Evolutionary conservation across 2,797 vertebrate species (phyloP).

Genomic region (Clarias pachynema): DNA sequence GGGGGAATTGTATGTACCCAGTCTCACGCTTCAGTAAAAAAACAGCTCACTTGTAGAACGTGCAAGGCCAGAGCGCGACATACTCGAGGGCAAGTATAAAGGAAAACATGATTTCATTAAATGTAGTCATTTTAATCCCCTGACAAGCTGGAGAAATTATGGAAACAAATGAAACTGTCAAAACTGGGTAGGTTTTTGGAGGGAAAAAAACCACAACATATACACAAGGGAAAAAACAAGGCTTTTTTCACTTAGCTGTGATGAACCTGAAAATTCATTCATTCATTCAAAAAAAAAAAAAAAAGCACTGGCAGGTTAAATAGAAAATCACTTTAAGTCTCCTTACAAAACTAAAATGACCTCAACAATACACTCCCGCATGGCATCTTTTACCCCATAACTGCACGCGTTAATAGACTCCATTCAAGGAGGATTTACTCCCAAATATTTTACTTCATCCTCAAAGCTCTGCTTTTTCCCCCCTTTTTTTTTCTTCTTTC

Average conservation of each 20-base stretch:
- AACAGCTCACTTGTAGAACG: conserved; percentile 55
- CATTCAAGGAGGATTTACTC: conserved; percentile 16
- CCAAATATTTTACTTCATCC: conserved; percentile 11
- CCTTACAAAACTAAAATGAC: neutral
- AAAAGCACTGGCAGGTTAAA: neutral
- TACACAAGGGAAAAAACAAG: neutral
- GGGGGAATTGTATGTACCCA: conserved; percentile 38
- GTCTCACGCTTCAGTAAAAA: conserved; percentile 56
- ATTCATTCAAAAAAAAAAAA: too few species aligned
- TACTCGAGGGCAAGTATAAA: conserved; percentile 52
- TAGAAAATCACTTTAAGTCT: neutral
- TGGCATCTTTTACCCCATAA: neutral
- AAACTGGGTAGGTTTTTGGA: neutral
- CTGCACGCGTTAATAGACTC: neutral
- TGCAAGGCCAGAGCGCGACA: conserved; percentile 38
- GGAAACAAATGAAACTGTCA: neutral
- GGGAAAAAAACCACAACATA: neutral
- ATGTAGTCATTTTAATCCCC: conserved; percentile 24
- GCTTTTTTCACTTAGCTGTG: neutral
- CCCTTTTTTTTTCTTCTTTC: too few species aligned
- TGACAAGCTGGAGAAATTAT: neutral
- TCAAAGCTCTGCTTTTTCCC: neutral
- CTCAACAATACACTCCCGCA: neutral
- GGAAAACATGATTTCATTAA: conserved; percentile 36
- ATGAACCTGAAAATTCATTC: neutral